A percentile compares a stretch with the other conserved stretches of the same genome.
Evolutionary conservation across 2,797 vertebrate species (phyloP).

Genomic region (Crypturellus tataupa): DNA sequence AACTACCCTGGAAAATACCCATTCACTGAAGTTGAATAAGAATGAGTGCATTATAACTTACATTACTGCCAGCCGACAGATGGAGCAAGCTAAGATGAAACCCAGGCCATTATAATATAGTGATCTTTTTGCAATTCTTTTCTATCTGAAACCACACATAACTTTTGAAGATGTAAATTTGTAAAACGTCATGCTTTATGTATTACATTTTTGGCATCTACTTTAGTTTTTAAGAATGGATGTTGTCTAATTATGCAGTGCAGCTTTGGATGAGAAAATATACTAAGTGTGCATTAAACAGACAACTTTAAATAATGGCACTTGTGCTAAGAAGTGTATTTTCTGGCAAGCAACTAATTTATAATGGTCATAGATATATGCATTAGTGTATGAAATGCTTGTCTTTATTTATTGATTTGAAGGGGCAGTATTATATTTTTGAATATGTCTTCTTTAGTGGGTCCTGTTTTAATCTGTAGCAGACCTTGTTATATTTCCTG

Average conservation of each 20-base stretch:
- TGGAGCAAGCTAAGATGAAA: slow-evolving; percentile 52
- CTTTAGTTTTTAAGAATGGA: slow-evolving; percentile 87
- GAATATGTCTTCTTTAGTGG: slow-evolving; percentile 83
- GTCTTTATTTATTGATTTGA: slow-evolving; percentile 89
- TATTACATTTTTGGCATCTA: slow-evolving; percentile 83
- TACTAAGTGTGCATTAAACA: slow-evolving; percentile 88
- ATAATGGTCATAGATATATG: slow-evolving; percentile 88
- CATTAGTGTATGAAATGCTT: slow-evolving; percentile 88
- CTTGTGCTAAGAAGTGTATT: slow-evolving; percentile 89
- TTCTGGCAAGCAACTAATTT: slow-evolving; percentile 88
- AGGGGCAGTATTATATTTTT: slow-evolving; percentile 83
- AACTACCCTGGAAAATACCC: slow-evolving; percentile 60
- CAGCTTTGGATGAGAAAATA: slow-evolving; percentile 84
- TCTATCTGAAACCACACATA: slow-evolving; percentile 77
- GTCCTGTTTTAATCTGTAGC: slow-evolving; percentile 81
- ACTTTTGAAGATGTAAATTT: slow-evolving; percentile 84
- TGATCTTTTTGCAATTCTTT: slow-evolving; percentile 77
- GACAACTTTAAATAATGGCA: slow-evolving; percentile 88
- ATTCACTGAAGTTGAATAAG: slow-evolving; percentile 54
- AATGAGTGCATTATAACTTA: slow-evolving; percentile 56
- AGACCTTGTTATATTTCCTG: slow-evolving; percentile 79
- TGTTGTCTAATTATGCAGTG: slow-evolving; percentile 86
- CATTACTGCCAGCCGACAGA: slow-evolving; percentile 62
- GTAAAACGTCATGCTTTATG: slow-evolving; percentile 81
- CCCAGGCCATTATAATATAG: slow-evolving; percentile 58